Conservation (phyloP, 2,113 vertebrate species). For the Cairina moschata region DNA sequence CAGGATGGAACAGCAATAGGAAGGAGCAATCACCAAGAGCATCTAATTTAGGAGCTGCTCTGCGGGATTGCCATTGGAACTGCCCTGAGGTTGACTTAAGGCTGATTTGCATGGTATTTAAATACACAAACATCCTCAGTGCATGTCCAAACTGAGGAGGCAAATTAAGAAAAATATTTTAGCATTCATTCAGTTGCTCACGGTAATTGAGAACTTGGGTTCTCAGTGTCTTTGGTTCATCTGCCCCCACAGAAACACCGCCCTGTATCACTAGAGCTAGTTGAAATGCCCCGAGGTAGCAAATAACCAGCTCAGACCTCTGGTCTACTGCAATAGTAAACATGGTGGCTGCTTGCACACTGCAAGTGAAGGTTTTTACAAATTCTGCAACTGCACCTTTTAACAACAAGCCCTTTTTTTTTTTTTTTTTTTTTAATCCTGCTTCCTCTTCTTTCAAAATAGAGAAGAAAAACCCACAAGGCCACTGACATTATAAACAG, state of each 20-base stretch:
- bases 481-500: neutral
- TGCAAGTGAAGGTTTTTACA: neutral
- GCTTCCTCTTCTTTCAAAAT: neutral
- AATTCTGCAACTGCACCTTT: neutral
- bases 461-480: neutral
- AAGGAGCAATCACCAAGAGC: conserved; percentile 49
- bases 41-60: conserved; percentile 31
- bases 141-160: neutral
- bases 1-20: neutral
- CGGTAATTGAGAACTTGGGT: neutral
- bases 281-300: neutral
- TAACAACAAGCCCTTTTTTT: neutral
- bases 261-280: neutral
- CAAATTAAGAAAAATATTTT: neutral
- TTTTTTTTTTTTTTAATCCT: neutral
- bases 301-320: neutral
- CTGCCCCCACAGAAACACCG: neutral
- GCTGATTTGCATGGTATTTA: neutral
- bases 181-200: neutral
- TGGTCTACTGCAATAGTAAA: neutral
- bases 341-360: neutral
- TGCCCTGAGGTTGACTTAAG: conserved; percentile 70
- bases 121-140: neutral
- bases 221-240: neutral
- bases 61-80: conserved; percentile 60